Percentiles rank a stretch among this genome's conserved stretches.
phyloP scores from a whole-genome alignment of 2,797 vertebrate genomes.

The Gobionotothen gibberifrons region DNA sequence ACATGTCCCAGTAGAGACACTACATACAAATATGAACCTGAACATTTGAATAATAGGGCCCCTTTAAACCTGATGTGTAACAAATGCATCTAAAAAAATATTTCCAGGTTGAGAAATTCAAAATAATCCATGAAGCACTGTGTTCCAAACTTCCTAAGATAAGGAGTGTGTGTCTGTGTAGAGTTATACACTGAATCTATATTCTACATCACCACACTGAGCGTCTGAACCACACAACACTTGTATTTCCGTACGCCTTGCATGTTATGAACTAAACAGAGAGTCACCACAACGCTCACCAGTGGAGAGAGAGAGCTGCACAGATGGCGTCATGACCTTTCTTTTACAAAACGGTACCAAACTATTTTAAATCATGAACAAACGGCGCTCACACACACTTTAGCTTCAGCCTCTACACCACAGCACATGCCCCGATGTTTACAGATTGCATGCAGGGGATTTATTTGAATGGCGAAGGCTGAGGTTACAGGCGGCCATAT shows the following conservation, averaged over 20 bases:
- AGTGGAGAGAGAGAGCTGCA: slow-evolving; percentile 3
- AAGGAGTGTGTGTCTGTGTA: slow-evolving; percentile 14
- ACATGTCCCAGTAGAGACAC: no score
- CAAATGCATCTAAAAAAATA: slow-evolving; percentile 3
- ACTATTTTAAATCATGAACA: slow-evolving; percentile 17
- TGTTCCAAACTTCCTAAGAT: not conserved
- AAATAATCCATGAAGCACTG: not conserved
- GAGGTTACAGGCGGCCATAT: slow-evolving; percentile 37
- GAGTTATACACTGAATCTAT: slow-evolving; percentile 27
- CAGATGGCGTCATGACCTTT: slow-evolving; percentile 23
- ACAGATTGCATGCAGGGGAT: slow-evolving; percentile 28
- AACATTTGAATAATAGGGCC: not conserved
- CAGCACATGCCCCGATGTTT: slow-evolving; percentile 26
- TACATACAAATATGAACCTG: no score
- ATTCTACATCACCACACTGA: slow-evolving; percentile 49
- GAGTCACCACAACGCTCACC: slow-evolving; percentile 28
- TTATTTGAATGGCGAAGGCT: slow-evolving; percentile 26
- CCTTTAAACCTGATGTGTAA: not conserved
- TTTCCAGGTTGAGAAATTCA: not conserved
- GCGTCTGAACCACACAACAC: slow-evolving; percentile 35
- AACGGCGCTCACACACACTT: slow-evolving; percentile 10
- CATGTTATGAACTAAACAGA: slow-evolving; percentile 48
- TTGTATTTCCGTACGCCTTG: slow-evolving; percentile 43
- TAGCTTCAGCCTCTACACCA: not conserved
- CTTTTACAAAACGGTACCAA: slow-evolving; percentile 21